Conservation (phyloP, 1,140 invertebrate species). For the Caenorhabditis latens region DNA sequence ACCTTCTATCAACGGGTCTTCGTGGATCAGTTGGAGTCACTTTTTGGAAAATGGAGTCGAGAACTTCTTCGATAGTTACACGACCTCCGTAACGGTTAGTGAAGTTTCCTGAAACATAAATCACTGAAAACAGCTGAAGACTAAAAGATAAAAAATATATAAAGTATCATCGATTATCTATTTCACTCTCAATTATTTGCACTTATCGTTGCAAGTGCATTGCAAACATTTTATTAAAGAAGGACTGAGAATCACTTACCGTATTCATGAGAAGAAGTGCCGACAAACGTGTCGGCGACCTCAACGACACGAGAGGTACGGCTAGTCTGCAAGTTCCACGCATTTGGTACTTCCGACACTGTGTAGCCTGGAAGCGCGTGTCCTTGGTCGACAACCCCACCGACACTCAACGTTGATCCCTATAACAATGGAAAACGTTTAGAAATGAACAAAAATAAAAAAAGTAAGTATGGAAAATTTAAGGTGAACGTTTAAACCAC, state of each 20-base stretch:
- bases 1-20: constrained; percentile 78
- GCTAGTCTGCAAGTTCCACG: constrained; percentile 70
- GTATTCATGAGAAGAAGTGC: constrained; percentile 61
- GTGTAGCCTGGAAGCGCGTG: constrained; percentile 72
- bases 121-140: neutral
- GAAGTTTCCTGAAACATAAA: constrained; percentile 64
- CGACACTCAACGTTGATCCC: constrained; percentile 45
- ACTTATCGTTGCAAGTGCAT: constrained; percentile 43
- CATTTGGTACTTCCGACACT: constrained; percentile 74
- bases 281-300: constrained; percentile 77
- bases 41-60: constrained; percentile 84
- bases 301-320: constrained; percentile 72
- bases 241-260: constrained; percentile 9
- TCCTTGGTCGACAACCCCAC: constrained; percentile 42
- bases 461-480: too few species aligned
- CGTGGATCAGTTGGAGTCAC: constrained; percentile 78
- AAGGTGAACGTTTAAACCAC: too few species aligned
- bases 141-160: constrained; percentile 1
- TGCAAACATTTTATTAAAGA: constrained; percentile 13
- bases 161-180: constrained; percentile 30
- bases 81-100: constrained; percentile 79
- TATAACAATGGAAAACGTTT: constrained; percentile 28
- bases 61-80: constrained; percentile 90
- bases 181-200: constrained; percentile 34
- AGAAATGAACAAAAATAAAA: neutral